Evolutionary conservation across 2,113 vertebrate species (phyloP).

Genomic region (Cyphomyrus plagiostoma): DNA sequence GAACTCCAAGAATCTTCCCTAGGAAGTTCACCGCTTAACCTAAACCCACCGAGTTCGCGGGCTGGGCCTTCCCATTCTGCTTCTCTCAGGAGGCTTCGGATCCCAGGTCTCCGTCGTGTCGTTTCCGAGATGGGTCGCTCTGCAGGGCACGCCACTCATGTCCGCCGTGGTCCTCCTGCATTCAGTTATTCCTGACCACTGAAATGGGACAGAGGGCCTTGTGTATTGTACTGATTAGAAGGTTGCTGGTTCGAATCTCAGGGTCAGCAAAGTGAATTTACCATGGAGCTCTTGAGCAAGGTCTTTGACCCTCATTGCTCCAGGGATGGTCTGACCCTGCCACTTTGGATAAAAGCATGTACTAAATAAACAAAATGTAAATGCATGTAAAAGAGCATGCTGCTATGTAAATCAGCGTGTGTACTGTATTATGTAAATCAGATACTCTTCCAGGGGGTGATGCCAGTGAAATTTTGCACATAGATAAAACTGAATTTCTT

Average conservation of each 20-base stretch:
- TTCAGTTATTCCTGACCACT: not conserved
- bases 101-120: not conserved
- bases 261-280: not conserved
- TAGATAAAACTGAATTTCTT: not conserved
- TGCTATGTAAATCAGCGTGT: not conserved
- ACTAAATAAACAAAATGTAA: not conserved
- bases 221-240: not conserved
- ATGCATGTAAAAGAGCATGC: not conserved
- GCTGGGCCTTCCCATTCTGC: constrained; percentile 33
- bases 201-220: not conserved
- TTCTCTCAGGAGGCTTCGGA: constrained; percentile 4
- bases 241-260: not conserved
- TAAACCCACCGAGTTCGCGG: constrained; percentile 24
- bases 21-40: constrained; percentile 45
- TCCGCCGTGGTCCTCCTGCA: not conserved
- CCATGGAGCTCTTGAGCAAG: not conserved
- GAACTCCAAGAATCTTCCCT: constrained; percentile 44
- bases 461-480: not conserved
- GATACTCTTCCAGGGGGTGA: not conserved
- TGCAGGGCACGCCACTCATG: not conserved
- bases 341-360: not conserved
- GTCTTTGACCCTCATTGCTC: not conserved
- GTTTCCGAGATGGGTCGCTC: not conserved
- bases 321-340: not conserved
- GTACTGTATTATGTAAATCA: not conserved